Evolutionary conservation across 2,113 vertebrate species (phyloP), one percentile per base, ranked within the genome.

Genomic region (Alligator sinensis): DNA sequence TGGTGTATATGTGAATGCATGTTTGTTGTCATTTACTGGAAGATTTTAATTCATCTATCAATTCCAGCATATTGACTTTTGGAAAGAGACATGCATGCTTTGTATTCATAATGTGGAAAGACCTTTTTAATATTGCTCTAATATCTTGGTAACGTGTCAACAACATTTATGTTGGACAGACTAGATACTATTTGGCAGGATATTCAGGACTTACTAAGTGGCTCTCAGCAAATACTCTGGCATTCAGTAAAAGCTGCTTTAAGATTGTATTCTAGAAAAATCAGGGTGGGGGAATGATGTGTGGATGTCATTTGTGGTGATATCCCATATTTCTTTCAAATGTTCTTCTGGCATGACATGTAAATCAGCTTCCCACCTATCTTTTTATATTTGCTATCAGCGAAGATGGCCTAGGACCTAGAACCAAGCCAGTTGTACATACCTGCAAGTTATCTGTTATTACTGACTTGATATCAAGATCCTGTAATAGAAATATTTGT

Each of bases 391-490:
- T n/a, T 75, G 28, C 84, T 9, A 8, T 81, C 87, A 92, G 6
- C 59, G 80, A 16, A 4, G 76, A 8, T 68, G 76, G 5, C 11
- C 10, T 84, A 15, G 21, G 76, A 5, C 11, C 10, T 84, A 15
- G 21, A 79, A 80, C 28, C 30, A 60, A 2, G 11, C 12, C 85
- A 22, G 0, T 0, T 9, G 5, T 63, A 9, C 75, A 3, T 34
- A 21, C 15, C 58, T 91, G 47, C 8, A 88, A 66, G 21, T 57
- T 1, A 12, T 13, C n/a, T 83, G 92, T 83, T 76, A 72, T 47
- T 47, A 58, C 12, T 64, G 18, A 18, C 0, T 0, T 66, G 54
- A 59, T 47, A 80, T 3, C 81, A 80, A 76, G 38, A 77, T 17
- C 77, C 80, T 70, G 89, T 27, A n/a, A 14, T 64, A n/a, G 34